Percentiles rank a stretch among this genome's conserved stretches.
Conservation (phyloP, 2,888 invertebrate species). For the Lymantria monacha region DNA sequence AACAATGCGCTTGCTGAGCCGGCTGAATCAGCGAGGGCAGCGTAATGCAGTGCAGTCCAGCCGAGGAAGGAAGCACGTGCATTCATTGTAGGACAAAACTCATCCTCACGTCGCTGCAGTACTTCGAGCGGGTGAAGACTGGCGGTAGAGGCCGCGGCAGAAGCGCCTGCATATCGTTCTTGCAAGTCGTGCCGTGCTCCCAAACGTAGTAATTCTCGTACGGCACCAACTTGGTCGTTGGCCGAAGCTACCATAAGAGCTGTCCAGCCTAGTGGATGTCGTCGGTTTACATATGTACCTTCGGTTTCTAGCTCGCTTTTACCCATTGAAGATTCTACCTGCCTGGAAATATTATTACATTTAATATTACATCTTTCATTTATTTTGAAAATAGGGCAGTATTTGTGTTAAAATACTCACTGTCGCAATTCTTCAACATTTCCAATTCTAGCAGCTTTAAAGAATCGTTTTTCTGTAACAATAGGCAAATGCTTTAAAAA, state of each 20-base stretch:
- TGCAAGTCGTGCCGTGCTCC: conserved; percentile 90
- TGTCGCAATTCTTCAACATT: conserved; percentile 63
- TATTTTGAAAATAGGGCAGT: neutral
- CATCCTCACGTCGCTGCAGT: conserved; percentile 87
- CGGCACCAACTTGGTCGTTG: conserved; percentile 85
- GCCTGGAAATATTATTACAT: conserved; percentile 2
- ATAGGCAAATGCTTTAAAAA: neutral
- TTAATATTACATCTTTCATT: neutral
- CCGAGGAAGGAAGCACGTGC: conserved; percentile 90
- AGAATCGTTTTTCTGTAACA: conserved; percentile 66
- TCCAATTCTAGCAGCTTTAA: conserved; percentile 68
- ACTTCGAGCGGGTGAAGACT: conserved; percentile 89
- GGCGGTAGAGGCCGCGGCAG: conserved; percentile 84
- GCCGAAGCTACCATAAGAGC: conserved; percentile 92
- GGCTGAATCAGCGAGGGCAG: conserved; percentile 88
- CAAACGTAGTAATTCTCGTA: conserved; percentile 83
- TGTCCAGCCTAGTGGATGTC: conserved; percentile 93
- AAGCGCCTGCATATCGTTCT: conserved; percentile 89
- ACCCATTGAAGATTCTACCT: conserved; percentile 5
- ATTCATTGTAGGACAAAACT: conserved; percentile 88
- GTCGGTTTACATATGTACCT: conserved; percentile 84
- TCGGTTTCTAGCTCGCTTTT: conserved; percentile 31
- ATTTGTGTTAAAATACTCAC: conserved; percentile 36
- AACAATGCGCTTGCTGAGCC: conserved; percentile 85
- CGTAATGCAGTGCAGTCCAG: conserved; percentile 95